Base-by-base conservation (phyloP, 2,797 vertebrate species). In the Ptychobarbus kaznakovi region DNA sequence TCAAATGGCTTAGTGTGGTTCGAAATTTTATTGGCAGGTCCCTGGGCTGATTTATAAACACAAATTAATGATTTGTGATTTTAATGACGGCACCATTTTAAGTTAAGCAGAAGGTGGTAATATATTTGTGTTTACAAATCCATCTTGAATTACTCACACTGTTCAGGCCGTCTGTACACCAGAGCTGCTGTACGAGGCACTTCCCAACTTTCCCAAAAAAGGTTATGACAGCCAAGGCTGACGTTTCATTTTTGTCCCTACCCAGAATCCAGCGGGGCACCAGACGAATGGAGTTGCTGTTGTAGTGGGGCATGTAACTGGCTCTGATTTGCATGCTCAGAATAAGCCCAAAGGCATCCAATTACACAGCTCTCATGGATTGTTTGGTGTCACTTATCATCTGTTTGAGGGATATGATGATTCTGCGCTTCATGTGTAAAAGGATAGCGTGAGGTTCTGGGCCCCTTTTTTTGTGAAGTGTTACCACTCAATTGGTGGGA, bases 351-450 rank as follows among this genome's bases (percentile, higher is more conserved):
- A 87, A 91, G 90, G 80, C 89, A 92, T 95, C 95, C 89, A 94
- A 93, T 96, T 95, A 94, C 93, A 92, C 91, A 90, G 92, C 93
- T 89, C 93, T 91, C 92, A 93, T 69, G 90, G 94, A 95, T 94
- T 92, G 92, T 90, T 93, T 35, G 94, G 93, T 94, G 91, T 95
- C 94, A 92, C 91, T 94, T 93, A 91, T 90, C 76, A 88, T 91
- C 90, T 92, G 91, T 89, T 82, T 86, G 87, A 84, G 90, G 90
- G 92, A 91, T 92, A 81, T 90, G 91, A 91, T 93, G 92, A 94
- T 92, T 95, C 93, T 93, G 93, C 93, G 83, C 85, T 93, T 90
- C 90, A 87, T 79, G 89, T 93, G 93, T 94, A 94, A 95, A 95
- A 91, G 89, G 94, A 94, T 93, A 93, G 87, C 90, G 84, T 70